phyloP scores from a whole-genome alignment of 2,113 vertebrate species.

The Anas platyrhynchos region DNA sequence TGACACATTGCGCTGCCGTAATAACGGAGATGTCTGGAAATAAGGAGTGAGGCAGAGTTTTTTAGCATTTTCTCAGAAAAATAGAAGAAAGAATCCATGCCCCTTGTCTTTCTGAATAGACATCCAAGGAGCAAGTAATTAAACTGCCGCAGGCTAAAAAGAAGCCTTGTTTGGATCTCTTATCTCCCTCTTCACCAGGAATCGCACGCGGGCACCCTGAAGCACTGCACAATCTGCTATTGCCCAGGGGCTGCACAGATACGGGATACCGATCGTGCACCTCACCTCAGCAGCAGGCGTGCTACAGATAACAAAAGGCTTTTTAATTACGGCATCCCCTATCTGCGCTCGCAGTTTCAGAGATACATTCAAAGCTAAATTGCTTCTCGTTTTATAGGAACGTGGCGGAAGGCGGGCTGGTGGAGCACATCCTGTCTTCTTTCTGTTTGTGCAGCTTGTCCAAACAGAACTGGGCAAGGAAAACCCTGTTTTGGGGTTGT shows the following conservation, averaged over 20 bases:
- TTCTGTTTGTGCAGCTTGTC: background rate
- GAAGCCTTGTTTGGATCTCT: background rate
- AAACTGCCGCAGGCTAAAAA: background rate
- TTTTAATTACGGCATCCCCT: background rate
- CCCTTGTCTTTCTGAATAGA: background rate
- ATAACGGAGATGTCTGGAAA: background rate
- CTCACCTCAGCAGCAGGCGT: background rate
- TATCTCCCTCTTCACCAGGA: background rate
- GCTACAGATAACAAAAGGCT: rapidly evolving
- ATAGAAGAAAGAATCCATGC: background rate
- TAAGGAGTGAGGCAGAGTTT: background rate
- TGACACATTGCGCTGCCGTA: background rate
- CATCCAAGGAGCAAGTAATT: background rate
- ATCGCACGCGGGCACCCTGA: background rate
- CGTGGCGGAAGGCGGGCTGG: background rate
- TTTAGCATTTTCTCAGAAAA: background rate
- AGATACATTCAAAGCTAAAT: background rate
- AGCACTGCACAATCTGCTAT: background rate
- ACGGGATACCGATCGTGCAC: rapidly evolving
- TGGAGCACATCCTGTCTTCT: background rate
- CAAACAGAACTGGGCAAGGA: no score
- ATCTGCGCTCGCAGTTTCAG: background rate
- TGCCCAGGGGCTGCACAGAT: background rate
- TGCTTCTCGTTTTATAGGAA: background rate
- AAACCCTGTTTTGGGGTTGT: no score